Conservation (phyloP, 1,140 invertebrate genomes). For the Tetramorium alpestre region DNA sequence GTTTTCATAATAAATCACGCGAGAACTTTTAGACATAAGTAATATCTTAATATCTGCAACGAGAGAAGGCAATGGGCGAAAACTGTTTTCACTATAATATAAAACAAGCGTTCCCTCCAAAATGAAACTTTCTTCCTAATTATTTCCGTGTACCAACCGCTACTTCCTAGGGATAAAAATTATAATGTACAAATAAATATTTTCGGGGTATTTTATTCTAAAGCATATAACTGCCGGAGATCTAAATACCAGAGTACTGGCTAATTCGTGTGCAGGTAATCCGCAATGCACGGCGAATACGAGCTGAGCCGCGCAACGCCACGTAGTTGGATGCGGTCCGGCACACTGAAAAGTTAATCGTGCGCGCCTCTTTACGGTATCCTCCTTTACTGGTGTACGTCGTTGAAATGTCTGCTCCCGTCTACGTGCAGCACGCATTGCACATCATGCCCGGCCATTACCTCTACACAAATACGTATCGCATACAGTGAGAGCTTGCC, state of each 20-base stretch:
- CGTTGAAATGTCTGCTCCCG: conserved; percentile 41
- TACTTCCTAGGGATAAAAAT: background rate
- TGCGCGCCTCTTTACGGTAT: conserved; percentile 60
- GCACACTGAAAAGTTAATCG: conserved; percentile 61
- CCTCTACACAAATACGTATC: conserved; percentile 30
- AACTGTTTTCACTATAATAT: background rate
- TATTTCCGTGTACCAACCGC: background rate
- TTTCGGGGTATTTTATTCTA: background rate
- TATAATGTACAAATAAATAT: background rate
- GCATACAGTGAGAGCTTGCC: conserved; percentile 28
- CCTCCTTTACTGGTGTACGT: conserved; percentile 30
- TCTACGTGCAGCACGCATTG: conserved; percentile 6
- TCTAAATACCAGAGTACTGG: background rate
- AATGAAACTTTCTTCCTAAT: background rate
- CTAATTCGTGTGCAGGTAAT: background rate
- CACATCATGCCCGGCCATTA: conserved; percentile 40
- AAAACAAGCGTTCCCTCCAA: background rate
- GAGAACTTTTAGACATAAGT: background rate
- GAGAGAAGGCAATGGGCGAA: background rate
- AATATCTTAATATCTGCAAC: background rate
- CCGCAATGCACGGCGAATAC: background rate
- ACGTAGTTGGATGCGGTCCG: conserved; percentile 37
- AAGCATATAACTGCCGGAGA: background rate
- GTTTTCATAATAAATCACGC: background rate
- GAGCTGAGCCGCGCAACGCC: background rate